phyloP scores from a whole-genome alignment of 1,140 invertebrate genomes.

The Agraylea sexmaculata region DNA sequence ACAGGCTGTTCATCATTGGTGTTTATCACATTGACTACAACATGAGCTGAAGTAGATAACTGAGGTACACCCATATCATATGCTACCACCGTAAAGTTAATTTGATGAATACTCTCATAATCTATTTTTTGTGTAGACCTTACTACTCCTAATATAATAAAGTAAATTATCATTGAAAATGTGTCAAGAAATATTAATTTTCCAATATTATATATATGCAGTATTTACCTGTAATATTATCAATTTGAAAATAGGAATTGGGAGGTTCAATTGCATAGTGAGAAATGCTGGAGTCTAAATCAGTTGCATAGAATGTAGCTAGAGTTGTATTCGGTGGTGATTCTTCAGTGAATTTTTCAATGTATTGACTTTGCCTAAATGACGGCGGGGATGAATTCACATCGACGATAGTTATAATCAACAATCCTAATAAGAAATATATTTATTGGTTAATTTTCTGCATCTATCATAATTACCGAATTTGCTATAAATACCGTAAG shows the following conservation, averaged over 20 bases:
- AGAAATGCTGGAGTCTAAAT: conserved; percentile 71
- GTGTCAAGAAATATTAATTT: background rate
- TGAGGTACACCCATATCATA: conserved; percentile 77
- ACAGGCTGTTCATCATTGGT: conserved; percentile 78
- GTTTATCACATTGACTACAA: conserved; percentile 69
- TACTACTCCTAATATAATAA: conserved; percentile 51
- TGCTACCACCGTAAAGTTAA: conserved; percentile 70
- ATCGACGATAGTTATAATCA: conserved; percentile 80
- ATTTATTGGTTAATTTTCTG: background rate
- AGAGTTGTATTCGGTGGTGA: conserved; percentile 70
- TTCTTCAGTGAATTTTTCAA: conserved; percentile 67
- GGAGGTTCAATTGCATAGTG: conserved; percentile 59
- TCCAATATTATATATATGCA: conserved; percentile 4
- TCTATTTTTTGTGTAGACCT: conserved; percentile 67
- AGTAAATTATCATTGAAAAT: conserved; percentile 1
- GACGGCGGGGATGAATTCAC: conserved; percentile 57
- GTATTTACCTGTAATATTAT: conserved; percentile 54
- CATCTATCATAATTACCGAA: background rate
- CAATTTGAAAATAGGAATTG: conserved; percentile 65
- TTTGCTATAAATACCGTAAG: conserved; percentile 44
- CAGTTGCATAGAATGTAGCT: conserved; percentile 66
- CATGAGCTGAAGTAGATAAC: conserved; percentile 56
- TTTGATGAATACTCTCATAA: conserved; percentile 62
- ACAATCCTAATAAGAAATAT: conserved; percentile 42
- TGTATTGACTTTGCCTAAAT: conserved; percentile 52